phyloP scores from a whole-genome alignment of 1,140 invertebrate species.

The Papilio helenus region DNA sequence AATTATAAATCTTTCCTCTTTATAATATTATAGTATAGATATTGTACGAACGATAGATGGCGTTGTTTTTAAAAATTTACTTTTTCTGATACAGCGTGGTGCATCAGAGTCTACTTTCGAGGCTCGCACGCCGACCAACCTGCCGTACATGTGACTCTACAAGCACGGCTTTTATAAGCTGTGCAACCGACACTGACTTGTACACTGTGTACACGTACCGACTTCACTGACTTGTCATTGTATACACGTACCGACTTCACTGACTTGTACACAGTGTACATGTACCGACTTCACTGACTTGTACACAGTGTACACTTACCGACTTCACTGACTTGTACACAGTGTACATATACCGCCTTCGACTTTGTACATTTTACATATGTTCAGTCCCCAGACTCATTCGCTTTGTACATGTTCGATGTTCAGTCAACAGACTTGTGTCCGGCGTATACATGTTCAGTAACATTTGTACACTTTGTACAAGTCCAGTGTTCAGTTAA shows the following conservation, averaged over 20 bases:
- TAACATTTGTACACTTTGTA: too few relatives aligned
- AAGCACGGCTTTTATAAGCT: constrained; percentile 58
- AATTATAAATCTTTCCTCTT: too few relatives aligned
- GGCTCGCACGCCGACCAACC: constrained; percentile 62
- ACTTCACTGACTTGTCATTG: too few relatives aligned
- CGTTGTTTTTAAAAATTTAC: not conserved
- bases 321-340: too few relatives aligned
- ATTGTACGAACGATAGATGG: not conserved
- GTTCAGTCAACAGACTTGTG: too few relatives aligned
- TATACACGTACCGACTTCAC: too few relatives aligned
- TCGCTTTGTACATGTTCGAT: too few relatives aligned
- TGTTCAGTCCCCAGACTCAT: too few relatives aligned
- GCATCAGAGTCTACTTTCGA: constrained; percentile 49
- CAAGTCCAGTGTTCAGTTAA: not conserved
- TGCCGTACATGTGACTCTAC: constrained; percentile 77
- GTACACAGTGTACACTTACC: not conserved
- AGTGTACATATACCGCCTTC: too few relatives aligned
- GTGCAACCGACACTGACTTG: constrained; percentile 45
- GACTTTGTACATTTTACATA: too few relatives aligned
- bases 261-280: constrained; percentile 19
- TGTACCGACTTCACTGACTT: not conserved
- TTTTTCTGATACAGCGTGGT: constrained; percentile 44
- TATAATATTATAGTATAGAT: not conserved
- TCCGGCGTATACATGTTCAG: too few relatives aligned
- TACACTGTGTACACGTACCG: not conserved